Base-by-base conservation (phyloP, 2,797 vertebrate genomes). In the Babyrousa celebensis region DNA sequence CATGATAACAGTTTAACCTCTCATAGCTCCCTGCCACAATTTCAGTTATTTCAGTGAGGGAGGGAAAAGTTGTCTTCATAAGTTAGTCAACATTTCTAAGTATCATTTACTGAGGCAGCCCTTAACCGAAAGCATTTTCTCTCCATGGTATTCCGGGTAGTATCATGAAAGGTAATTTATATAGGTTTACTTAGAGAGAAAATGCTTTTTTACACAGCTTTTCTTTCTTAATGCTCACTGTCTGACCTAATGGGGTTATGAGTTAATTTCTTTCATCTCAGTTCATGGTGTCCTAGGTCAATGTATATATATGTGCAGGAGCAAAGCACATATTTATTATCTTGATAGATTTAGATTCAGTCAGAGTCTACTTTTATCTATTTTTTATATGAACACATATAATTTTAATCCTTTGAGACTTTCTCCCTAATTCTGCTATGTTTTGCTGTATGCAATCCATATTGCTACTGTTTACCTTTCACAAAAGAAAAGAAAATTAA, bases 371-470 rank as follows among this genome's bases (percentile, higher is more conserved):
- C 15, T 56, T 78, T 52, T 72, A 11, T 84, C 11, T 56, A 1
- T 32, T 36, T 32, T 58, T n/a, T 43, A 4, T 15, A 5, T 74
- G 25, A 67, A 2, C 68, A 6, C n/a, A 83, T 74, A 48, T 70
- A 56, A 71, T 83, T 94, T 96, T 89, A 94, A 86, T 72, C 2
- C 23, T 93, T 83, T 96, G 43, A 71, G 63, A 83, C 1, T 65
- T 82, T 92, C 54, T 80, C 7, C 11, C 11, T 4, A 52, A 62
- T 85, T 91, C 40, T 85, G n/a, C 29, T 91, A 18, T 20, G 83
- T 91, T 96, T 96, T 74, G 16, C 43, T 86, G 1, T 77, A 58
- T 63, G 3, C 5, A 78, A 85, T 67, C 21, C 12, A 43, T 52
- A 72, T 6, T 12, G 52, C 14, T 91, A 27, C 89, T 93, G 32